A percentile compares a stretch with the other conserved stretches of the same genome.
Conservation (phyloP, 2,113 vertebrate species). For the Pangasianodon gigas region DNA sequence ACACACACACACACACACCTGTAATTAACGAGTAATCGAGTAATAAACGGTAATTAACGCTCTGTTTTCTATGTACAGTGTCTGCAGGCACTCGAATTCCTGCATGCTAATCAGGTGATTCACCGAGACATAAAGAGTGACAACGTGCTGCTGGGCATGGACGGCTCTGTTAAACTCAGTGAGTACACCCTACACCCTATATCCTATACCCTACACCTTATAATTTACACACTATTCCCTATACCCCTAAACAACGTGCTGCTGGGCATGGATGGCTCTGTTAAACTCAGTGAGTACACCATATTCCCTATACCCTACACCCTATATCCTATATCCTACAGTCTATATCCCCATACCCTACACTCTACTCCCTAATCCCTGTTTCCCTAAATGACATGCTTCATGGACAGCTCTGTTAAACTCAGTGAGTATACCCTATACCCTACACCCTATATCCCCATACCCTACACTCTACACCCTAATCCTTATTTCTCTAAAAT, state of each 20-base stretch:
- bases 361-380: neutral
- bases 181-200: conserved; percentile 60
- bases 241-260: conserved; percentile 86
- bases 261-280: conserved; percentile 96
- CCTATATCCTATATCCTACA: neutral
- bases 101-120: conserved; percentile 96
- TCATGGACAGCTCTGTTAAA: conserved; percentile 96
- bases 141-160: conserved; percentile 96
- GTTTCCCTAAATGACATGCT: no score
- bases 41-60: neutral
- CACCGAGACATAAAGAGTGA: conserved; percentile 99
- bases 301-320: neutral
- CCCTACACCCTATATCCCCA: neutral
- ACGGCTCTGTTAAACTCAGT: conserved; percentile 97
- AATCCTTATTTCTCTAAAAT: no score
- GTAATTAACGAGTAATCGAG: neutral
- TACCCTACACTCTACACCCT: no score
- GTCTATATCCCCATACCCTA: neutral
- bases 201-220: neutral
- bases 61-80: conserved; percentile 72
- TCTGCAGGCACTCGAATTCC: conserved; percentile 92
- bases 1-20: neutral
- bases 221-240: neutral
- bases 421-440: conserved; percentile 80
- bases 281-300: conserved; percentile 90